These are phyloP conservation scores for Sebastes cheni DNA, from an alignment of 2,797 vertebrate genomes.

Conservation along the genomic window DNA sequence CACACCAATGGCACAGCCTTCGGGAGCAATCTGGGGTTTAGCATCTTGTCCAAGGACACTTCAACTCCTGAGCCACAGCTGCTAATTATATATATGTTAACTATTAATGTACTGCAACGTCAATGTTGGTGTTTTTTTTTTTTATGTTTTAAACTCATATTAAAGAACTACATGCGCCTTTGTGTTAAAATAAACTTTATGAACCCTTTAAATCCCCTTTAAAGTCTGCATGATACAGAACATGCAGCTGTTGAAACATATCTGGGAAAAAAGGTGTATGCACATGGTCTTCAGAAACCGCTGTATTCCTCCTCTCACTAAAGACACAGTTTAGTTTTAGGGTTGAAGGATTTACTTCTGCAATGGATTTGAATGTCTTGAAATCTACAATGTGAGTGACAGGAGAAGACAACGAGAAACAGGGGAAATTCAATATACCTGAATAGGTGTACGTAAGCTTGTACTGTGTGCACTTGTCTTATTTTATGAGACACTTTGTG, in stretches of 20 bases:
- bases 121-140: neutral
- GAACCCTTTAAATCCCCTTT: neutral
- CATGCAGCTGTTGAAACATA: neutral
- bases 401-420: neutral
- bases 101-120: too few species aligned
- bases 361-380: neutral
- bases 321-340: neutral
- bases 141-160: neutral
- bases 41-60: neutral
- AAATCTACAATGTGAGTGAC: neutral
- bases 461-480: slow-evolving; percentile 6
- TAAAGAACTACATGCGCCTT: neutral
- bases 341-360: neutral
- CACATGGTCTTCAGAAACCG: neutral
- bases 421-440: neutral
- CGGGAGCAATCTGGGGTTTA: neutral
- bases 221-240: neutral
- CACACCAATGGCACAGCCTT: too few species aligned
- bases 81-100: neutral
- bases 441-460: neutral
- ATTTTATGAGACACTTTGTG: slow-evolving; percentile 22
- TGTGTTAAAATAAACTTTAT: too few species aligned
- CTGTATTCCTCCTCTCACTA: neutral
- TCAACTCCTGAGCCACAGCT: neutral
- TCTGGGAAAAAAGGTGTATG: neutral